Base-by-base conservation (phyloP, 2,888 invertebrate species). In the Vannuccia rotundouncinata region DNA sequence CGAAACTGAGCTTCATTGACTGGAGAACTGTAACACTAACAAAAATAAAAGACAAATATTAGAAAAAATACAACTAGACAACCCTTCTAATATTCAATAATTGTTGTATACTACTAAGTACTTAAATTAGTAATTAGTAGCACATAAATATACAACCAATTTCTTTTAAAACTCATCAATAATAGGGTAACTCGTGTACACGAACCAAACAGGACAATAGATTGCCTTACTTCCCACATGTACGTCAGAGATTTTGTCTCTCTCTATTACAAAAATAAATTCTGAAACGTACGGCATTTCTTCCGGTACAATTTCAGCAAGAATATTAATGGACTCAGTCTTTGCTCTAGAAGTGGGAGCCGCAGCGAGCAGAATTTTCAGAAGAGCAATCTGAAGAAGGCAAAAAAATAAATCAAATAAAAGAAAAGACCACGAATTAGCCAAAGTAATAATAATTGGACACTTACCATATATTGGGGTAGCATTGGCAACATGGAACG, bases 281-380 rank as follows among this genome's bases (percentile, higher is more conserved):
- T n/a, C n/a, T n/a, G n/a, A n/a, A n/a, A n/a, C 91, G 90, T 88
- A 92, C 91, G 96, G 96, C 95, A 95, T 95, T 90, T 95, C 95
- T 89, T 95, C 95, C 0, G 98, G 98, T 83, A 99, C 89, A 77
- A 99, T 93, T 89, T 99, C 99, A 60, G 95, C 94, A 92, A 98
- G 92, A 74, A 99, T 97, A 88, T 98, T 98, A 85, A 98, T 95
- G 77, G 97, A 95, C 87, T 99, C 99, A 10, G 93, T 94, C 90
- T 97, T 97, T 29, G 88, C 87, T 89, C 96, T 97, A n/a, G 95
- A 95, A n/a, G 97, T 97, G 1, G 99, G 98, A 45, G 97, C 95
- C 79, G 98, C 97, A 31, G 98, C 98, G 80, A 99, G 90, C 80
- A 99, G 90, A 84, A 99, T 95, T 90, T 99, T 99, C 78, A 99